phyloP scores from a whole-genome alignment of 1,140 invertebrate genomes.

The Caenorhabditis tropicalis region DNA sequence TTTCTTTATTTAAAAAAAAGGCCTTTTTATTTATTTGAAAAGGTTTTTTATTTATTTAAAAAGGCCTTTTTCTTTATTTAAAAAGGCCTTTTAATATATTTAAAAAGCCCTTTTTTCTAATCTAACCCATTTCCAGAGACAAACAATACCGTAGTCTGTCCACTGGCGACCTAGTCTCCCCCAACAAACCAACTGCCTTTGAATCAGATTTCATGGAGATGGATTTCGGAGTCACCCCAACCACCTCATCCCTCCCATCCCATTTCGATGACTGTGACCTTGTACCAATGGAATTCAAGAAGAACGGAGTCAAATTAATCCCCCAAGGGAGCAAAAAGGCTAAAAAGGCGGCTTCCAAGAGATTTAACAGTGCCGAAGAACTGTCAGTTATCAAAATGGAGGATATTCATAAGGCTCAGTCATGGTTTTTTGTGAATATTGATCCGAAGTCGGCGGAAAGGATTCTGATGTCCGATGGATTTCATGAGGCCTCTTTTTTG shows the following conservation, averaged over 20 bases:
- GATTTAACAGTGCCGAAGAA: neutral
- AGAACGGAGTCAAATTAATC: neutral
- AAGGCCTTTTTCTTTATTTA: too few species aligned
- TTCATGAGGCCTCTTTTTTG: neutral
- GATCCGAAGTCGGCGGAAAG: neutral
- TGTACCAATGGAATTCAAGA: constrained; percentile 2
- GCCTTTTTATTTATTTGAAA: too few species aligned
- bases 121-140: neutral
- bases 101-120: too few species aligned
- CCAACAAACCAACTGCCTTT: neutral
- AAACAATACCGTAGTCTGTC: constrained; percentile 29
- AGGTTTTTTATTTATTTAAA: too few species aligned
- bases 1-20: too few species aligned
- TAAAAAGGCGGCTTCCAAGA: neutral
- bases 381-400: neutral
- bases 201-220: constrained; percentile 32
- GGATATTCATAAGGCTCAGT: neutral
- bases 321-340: neutral
- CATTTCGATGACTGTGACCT: constrained; percentile 30
- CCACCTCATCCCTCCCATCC: neutral
- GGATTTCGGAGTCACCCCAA: constrained; percentile 9
- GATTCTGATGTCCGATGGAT: constrained; percentile 22
- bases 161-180: neutral
- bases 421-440: constrained; percentile 10
- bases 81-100: too few species aligned